Conservation (phyloP, 2,113 vertebrate genomes). For the Bubo blakistoni region DNA sequence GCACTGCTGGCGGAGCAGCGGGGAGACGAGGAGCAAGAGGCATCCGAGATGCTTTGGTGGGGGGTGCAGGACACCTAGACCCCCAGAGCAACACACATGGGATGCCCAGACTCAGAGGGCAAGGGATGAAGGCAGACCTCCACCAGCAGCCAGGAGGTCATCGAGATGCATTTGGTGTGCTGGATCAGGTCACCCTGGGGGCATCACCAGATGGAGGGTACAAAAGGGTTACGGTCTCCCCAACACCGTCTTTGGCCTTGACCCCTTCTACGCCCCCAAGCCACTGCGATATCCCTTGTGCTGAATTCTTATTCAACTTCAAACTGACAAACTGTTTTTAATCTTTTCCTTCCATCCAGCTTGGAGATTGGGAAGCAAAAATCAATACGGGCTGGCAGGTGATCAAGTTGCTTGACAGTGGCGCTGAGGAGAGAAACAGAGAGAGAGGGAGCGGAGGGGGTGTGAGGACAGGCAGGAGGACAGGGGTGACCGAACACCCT, state of each 20-base stretch:
- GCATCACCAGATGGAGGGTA: neutral
- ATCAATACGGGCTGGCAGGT: slow-evolving; percentile 97
- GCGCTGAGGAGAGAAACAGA: slow-evolving; percentile 60
- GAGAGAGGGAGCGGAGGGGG: neutral
- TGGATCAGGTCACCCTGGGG: neutral
- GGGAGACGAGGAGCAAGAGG: neutral
- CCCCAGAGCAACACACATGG: neutral
- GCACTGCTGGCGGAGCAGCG: neutral
- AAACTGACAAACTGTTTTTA: slow-evolving; percentile 99
- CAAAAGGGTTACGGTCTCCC: slow-evolving; percentile 43
- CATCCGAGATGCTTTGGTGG: accelerated
- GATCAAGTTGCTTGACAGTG: slow-evolving; percentile 88
- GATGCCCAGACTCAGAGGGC: neutral
- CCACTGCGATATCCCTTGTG: slow-evolving; percentile 77
- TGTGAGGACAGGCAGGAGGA: neutral
- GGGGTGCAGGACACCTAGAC: neutral
- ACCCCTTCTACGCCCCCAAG: slow-evolving; percentile 37
- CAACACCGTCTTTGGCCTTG: slow-evolving; percentile 46
- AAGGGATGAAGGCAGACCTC: neutral
- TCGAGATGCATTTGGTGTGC: no score
- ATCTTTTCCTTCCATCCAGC: slow-evolving; percentile 97
- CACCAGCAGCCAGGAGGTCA: neutral
- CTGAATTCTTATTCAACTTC: slow-evolving; percentile 97
- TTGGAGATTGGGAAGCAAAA: slow-evolving; percentile 99
- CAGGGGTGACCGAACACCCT: slow-evolving; percentile 36